Evolutionary conservation across 2,113 vertebrate species (phyloP).

Genomic region (Lepus europaeus): DNA sequence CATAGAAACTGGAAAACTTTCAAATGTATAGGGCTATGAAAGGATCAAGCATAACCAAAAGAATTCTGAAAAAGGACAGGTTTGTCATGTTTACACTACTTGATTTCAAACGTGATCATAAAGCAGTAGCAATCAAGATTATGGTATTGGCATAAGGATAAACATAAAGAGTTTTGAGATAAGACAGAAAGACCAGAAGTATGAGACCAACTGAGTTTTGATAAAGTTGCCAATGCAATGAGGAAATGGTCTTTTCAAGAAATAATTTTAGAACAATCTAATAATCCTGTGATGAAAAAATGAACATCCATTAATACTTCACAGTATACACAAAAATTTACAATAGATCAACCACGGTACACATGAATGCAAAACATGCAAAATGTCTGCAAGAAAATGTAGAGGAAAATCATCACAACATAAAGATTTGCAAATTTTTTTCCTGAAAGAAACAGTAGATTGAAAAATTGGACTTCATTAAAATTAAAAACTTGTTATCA

Average conservation of each 20-base stretch:
- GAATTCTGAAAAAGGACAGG: not conserved
- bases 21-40: constrained; percentile 12
- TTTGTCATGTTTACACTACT: not conserved
- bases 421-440: not conserved
- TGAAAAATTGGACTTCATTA: constrained; percentile 29
- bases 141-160: not conserved
- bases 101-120: constrained; percentile 53
- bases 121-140: not conserved
- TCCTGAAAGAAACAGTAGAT: not conserved
- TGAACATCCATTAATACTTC: not conserved
- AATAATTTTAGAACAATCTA: not conserved
- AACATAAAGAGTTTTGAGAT: not conserved
- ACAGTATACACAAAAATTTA: not conserved
- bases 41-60: constrained; percentile 15
- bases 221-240: constrained; percentile 20
- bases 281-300: not conserved
- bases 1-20: constrained; percentile 10
- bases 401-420: not conserved
- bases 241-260: not conserved
- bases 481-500: constrained; percentile 2
- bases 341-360: not conserved
- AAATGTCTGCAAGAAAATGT: not conserved
- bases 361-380: not conserved
- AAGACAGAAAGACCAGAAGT: not conserved
- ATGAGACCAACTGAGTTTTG: not conserved